Evolutionary conservation across 2,888 invertebrate species (phyloP), one percentile per base, ranked within the genome.

Genomic region (Diogma glabrata): DNA sequence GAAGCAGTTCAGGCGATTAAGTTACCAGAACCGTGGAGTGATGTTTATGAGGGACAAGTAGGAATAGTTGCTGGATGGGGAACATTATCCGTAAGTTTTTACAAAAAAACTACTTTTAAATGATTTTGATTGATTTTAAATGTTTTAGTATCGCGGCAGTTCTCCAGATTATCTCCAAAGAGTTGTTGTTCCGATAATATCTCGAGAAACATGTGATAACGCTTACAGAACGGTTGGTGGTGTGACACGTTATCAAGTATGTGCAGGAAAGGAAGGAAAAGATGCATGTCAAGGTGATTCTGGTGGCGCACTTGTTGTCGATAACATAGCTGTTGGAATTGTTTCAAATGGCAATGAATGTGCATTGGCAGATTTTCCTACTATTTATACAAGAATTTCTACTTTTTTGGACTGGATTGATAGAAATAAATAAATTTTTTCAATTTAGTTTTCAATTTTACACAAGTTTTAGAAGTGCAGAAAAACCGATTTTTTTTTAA

Each of bases 11-110:
- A 22, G 3, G 9, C 10, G 4, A 12, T 16, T 7, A 16, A 14
- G 10, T 16, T 46, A 24, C 46, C 46, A 3, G 4, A 2, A 16
- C 23, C n/a, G 10, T 10, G 24, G 16, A 24, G 16, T 3, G 24
- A 24, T 16, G 24, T 46, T 7, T 9, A n/a, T 9, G 24, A n/a
- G 3, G 46, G 17, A 4, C 5, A 12, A 3, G 3, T 24, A 16
- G 46, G 14, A 16, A 46, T 24, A 24, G 24, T 46, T 26, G 22
- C 17, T 7, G 46, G 46, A 46, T 46, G 46, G 46, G 46, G 46
- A 8, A 24, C 24, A 9, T 16, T 24, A 14, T 16, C 23, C 8
- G 46, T 46, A 10, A 24, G 46, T 46, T 16, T 7, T 7, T 4
- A 9, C 16, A 46, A 16, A n/a, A 12, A n/a, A 28, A 28, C n/a